Evolutionary conservation across 1,140 invertebrate species (phyloP), one percentile per base, ranked within the genome.

Genomic region (Aphaenogaster floridana): DNA sequence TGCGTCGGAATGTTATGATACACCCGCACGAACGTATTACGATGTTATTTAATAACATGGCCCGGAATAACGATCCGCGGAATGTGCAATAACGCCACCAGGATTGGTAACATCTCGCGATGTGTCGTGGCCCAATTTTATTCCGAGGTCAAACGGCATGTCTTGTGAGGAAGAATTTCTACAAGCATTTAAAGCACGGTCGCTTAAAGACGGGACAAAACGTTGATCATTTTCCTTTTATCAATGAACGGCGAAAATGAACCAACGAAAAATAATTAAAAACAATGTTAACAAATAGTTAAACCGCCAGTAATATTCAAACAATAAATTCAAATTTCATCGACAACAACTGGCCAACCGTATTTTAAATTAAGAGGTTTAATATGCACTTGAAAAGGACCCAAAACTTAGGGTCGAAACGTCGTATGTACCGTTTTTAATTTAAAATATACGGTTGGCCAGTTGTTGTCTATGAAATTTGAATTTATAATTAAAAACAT

Each of bases 61-160:
- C 3, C 39, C 52, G 42, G 11, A 76, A 81, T 71, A 81, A 81
- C 79, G 79, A 81, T 81, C 50, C 64, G n/a, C 50, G 36, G 64
- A 71, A 81, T 81, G 64, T 57, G 36, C 64, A 81, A 71, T 81
- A 81, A 81, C 28, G 64, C 9, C 64, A 71, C 15, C 39, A 52
- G 34, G 63, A 76, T 84, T 77, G 57, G 45, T 84, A 77, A 77
- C 63, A 68, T 80, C 48, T 80, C 48, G 36, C 21, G 21, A 81
- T 45, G 28, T 57, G 36, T 57, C 64, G 50, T 68, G 93, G 93
- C 80, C 92, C 83, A 68, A 92, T 89, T 66, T 94, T 91, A 8
- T 90, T 89, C 6, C 92, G 15, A 50, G 93, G 54, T 69, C 92
- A 91, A 61, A 86, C 91, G 61, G 90, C 68, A 17, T 79, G 59